Conservation (phyloP, 2,888 invertebrate genomes). For the Sminthurides aquaticus region DNA sequence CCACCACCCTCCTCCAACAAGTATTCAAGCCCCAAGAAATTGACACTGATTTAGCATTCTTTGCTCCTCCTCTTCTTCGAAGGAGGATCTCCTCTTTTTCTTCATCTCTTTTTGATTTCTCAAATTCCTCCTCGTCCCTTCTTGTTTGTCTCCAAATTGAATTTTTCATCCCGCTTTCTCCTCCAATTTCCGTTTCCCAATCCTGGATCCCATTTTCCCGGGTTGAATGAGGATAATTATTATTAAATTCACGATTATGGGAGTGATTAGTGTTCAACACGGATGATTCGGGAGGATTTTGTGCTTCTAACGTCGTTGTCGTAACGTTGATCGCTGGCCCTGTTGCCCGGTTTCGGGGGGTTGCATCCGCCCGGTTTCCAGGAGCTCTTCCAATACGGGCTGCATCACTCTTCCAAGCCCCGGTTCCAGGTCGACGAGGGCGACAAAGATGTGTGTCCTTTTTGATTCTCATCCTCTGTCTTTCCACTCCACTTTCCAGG, state of each 20-base stretch:
- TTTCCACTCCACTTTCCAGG: neutral
- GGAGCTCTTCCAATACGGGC: too few species aligned
- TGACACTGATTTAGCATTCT: too few species aligned
- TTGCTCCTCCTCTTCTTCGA: too few species aligned
- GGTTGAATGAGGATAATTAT: neutral
- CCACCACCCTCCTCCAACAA: too few species aligned
- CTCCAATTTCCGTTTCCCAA: too few species aligned
- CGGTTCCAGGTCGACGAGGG: too few species aligned
- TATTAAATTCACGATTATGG: neutral
- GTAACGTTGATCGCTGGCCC: neutral
- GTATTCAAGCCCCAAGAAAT: too few species aligned
- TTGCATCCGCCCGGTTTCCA: too few species aligned
- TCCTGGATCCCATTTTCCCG: neutral
- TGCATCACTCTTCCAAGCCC: too few species aligned
- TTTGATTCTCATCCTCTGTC: neutral
- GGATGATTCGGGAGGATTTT: neutral
- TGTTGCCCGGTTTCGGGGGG: too few species aligned
- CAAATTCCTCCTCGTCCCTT: neutral
- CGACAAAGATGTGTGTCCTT: too few species aligned
- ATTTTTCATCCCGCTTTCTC: neutral
- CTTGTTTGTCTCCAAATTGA: neutral
- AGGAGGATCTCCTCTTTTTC: neutral
- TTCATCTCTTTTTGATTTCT: neutral
- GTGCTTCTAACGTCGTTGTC: neutral
- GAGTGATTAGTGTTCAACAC: neutral